Conservation (phyloP, 2,888 invertebrate genomes). For the Flabesymbios commensalis region DNA sequence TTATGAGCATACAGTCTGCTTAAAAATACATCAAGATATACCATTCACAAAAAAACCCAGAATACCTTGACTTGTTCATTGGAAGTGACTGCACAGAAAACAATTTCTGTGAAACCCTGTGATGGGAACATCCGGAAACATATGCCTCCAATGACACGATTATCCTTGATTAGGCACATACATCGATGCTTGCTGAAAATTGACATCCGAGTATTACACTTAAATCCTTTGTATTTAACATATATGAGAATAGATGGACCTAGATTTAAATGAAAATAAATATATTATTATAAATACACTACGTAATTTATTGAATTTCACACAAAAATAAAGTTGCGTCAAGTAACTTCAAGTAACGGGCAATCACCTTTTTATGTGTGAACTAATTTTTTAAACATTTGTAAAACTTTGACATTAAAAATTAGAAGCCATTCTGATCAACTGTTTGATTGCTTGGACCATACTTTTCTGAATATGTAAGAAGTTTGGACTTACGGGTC, state of each 20-base stretch:
- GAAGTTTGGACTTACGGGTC: slow-evolving; percentile 71
- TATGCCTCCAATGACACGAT: slow-evolving; percentile 92
- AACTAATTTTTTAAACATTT: neutral
- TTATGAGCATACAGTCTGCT: no score
- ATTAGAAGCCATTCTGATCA: no score
- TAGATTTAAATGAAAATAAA: neutral
- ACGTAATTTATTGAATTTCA: neutral
- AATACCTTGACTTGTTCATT: slow-evolving; percentile 86
- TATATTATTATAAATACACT: neutral
- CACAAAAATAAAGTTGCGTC: no score
- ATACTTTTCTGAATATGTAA: no score
- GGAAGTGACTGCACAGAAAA: slow-evolving; percentile 95
- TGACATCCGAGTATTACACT: neutral
- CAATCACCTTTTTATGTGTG: neutral
- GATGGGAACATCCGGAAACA: slow-evolving; percentile 93
- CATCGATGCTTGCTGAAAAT: slow-evolving; percentile 81
- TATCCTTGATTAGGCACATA: slow-evolving; percentile 79
- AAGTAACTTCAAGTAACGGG: no score
- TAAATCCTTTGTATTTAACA: no score
- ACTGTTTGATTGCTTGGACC: no score
- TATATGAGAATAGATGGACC: neutral
- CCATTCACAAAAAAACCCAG: no score
- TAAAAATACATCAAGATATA: no score
- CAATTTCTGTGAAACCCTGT: slow-evolving; percentile 97
- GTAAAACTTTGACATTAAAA: neutral